phyloP scores from a whole-genome alignment of 2,888 invertebrate species.

The Notodonta ziczac region DNA sequence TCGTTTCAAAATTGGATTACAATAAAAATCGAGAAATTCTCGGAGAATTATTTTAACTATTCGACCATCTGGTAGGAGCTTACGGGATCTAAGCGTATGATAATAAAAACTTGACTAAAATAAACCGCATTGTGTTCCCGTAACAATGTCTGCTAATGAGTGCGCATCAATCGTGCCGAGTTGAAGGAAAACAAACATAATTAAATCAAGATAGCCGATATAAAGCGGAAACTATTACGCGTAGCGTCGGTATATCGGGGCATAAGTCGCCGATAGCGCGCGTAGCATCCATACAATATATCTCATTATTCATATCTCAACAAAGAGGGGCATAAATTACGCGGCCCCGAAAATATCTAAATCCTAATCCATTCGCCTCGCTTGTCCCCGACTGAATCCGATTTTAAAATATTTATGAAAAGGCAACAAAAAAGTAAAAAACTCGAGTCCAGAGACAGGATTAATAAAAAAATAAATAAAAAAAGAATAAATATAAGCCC shows the following conservation, averaged over 20 bases:
- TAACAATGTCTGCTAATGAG: constrained; percentile 42
- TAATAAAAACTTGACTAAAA: constrained; percentile 39
- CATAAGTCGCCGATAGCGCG: constrained; percentile 54
- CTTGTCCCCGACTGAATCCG: constrained; percentile 80
- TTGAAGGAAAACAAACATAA: constrained; percentile 44
- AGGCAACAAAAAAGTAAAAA: constrained; percentile 68
- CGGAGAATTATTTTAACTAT: constrained; percentile 46
- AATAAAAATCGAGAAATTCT: constrained; percentile 52
- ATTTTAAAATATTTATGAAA: constrained; percentile 84
- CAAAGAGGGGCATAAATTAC: constrained; percentile 82
- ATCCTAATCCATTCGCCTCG: constrained; percentile 83
- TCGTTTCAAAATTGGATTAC: constrained; percentile 64
- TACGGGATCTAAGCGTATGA: constrained; percentile 24
- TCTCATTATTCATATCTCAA: constrained; percentile 81
- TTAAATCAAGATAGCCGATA: constrained; percentile 45
- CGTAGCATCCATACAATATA: constrained; percentile 63
- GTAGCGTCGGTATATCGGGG: constrained; percentile 35
- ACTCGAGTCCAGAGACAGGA: constrained; percentile 74
- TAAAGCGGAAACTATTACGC: constrained; percentile 58
- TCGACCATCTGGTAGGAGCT: constrained; percentile 38
- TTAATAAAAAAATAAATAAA: constrained; percentile 78
- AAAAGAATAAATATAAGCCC: constrained; percentile 53
- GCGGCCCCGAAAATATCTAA: constrained; percentile 80
- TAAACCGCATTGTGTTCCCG: constrained; percentile 35
- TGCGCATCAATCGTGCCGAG: constrained; percentile 37